Base-by-base conservation (phyloP, 2,797 vertebrate species). In the Gorsachius magnificus region DNA sequence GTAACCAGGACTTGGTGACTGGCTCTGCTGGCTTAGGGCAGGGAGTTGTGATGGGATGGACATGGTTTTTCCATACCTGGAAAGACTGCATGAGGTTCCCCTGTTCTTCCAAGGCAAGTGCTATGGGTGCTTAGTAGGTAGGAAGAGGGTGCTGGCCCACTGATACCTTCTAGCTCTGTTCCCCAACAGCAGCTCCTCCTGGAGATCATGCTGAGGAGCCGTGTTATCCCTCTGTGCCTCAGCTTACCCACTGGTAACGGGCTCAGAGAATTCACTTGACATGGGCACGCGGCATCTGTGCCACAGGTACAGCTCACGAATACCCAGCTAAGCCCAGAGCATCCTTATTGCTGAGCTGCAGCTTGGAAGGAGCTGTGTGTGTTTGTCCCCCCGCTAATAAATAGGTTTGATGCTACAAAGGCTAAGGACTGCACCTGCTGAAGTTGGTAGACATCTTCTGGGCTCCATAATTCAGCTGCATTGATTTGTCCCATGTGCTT, bases 181-280 rank as follows among this genome's bases (percentile, higher is more conserved):
- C 7, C 26, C 6, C 2, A 3, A 10, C 36, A 21, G 41, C 0
- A 1, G 1, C 36, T n/a, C 22, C 16, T 83, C 28, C 57, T 53
- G 68, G 53, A 64, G 48, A 35, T 38, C 2, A 7, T 50, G 38
- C 12, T 20, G 45, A 58, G 53, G 9, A 50, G 45, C 35, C 4
- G 2, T 1, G 5, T 29, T 64, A 35, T 22, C 65, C 6, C 29
- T 68, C 60, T 6, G 4, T 58, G 46, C 45, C 50, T 82, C 33
- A 16, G 15, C 16, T 75, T 65, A 10, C 46, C 16, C 48, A 33
- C 14, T 0, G 0, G 43, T 51, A 46, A 71, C 0, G 1, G 68
- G 16, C 21, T 84, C 48, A 28, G 43, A 80, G 53, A 50, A 71
- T 43, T 64, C 1, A 0, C 15, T 38, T 64, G 56, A n/a, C 43